phyloP scores from a whole-genome alignment of 2,888 invertebrate genomes.

The Plebejus melissa region DNA sequence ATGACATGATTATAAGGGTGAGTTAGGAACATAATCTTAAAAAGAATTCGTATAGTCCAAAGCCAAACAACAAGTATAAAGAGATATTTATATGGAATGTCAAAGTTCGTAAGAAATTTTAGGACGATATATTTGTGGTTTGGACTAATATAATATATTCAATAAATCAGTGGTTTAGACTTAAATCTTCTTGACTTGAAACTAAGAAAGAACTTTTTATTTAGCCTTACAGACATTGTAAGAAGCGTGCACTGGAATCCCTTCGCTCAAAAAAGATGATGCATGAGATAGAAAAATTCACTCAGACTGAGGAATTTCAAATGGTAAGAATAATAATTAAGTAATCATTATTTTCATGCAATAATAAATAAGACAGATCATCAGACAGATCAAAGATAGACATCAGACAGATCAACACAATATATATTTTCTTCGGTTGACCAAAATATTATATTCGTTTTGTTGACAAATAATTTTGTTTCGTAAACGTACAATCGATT shows the following conservation, averaged over 20 bases:
- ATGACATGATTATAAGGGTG: neutral
- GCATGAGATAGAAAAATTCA: constrained; percentile 6
- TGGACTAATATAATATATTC: no score
- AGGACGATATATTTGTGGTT: no score
- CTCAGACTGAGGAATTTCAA: neutral
- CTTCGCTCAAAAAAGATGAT: neutral
- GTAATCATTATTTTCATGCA: neutral
- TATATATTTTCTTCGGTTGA: no score
- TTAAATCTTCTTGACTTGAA: neutral
- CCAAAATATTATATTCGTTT: no score
- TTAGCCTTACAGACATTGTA: constrained; percentile 54
- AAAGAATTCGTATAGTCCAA: neutral
- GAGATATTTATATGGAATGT: no score
- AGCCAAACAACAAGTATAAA: no score
- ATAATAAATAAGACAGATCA: neutral
- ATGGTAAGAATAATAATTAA: constrained; percentile 1
- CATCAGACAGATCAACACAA: no score
- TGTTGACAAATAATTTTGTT: neutral
- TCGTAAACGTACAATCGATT: neutral
- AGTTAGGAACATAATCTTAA: neutral
- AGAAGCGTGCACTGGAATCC: constrained; percentile 46
- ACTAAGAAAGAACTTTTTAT: constrained; percentile 22
- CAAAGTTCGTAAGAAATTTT: no score
- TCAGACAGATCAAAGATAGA: no score
- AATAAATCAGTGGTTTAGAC: no score